These are phyloP conservation scores for Salpingus planirostris DNA, from an alignment of 2,888 invertebrate species.

Conservation along the genomic window DNA sequence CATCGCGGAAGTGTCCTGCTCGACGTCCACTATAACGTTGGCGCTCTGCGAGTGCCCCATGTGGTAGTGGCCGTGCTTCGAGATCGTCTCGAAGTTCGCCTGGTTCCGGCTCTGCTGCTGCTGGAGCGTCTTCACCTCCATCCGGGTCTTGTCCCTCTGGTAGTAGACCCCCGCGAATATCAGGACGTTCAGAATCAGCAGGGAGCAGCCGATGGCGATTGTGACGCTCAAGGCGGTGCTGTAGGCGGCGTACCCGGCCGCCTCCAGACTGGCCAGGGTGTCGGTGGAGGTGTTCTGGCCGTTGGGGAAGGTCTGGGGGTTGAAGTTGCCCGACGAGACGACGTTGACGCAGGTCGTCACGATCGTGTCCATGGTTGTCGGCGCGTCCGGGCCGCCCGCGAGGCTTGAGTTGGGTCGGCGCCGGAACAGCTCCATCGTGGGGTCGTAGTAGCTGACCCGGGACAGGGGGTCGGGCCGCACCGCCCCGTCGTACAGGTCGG, in stretches of 20 bases:
- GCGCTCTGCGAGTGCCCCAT: conserved; percentile 68
- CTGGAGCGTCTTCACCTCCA: conserved; percentile 69
- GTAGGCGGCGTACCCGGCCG: conserved; percentile 67
- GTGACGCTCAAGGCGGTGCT: conserved; percentile 70
- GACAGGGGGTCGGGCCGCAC: conserved; percentile 78
- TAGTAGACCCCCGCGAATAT: conserved; percentile 82
- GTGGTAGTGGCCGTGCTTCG: conserved; percentile 73
- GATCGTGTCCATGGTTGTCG: conserved; percentile 62
- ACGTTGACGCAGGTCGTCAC: conserved; percentile 65
- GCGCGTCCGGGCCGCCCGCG: conserved; percentile 52
- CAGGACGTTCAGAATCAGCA: conserved; percentile 71
- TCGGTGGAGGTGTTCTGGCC: conserved; percentile 64
- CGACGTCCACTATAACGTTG: conserved; percentile 76
- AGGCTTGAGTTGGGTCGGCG: conserved; percentile 50
- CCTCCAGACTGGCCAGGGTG: conserved; percentile 70
- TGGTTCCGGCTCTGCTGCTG: conserved; percentile 64
- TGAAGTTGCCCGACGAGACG: conserved; percentile 40
- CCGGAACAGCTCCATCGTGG: conserved; percentile 53
- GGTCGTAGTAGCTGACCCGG: conserved; percentile 53
- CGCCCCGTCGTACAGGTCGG: conserved; percentile 80
- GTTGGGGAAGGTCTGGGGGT: conserved; percentile 46
- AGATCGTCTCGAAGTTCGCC: conserved; percentile 61
- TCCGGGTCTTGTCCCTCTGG: conserved; percentile 66
- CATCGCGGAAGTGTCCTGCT: conserved; percentile 58
- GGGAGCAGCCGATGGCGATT: conserved; percentile 72